A percentile compares a stretch with the other conserved stretches of the same genome.
These are phyloP conservation scores for Toxonevra muliebris DNA, from an alignment of 2,888 invertebrate species.

Conservation along the genomic window DNA sequence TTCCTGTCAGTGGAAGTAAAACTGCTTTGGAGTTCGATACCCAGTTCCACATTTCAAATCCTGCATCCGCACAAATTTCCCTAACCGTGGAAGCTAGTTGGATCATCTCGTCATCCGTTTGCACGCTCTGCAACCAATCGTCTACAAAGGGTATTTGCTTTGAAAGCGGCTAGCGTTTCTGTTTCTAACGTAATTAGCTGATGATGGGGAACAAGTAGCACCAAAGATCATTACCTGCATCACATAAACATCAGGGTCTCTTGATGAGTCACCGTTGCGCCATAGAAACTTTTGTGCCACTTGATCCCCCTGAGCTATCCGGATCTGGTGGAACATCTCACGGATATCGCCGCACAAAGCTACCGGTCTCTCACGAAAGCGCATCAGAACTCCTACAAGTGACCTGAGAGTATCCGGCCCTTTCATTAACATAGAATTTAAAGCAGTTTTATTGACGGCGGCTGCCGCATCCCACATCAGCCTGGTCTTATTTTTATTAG, in stretches of 20 bases:
- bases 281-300: conserved; percentile 26
- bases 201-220: conserved; percentile 29
- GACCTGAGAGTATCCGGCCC: conserved; percentile 54
- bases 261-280: conserved; percentile 28
- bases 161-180: conserved; percentile 30
- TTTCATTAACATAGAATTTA: conserved; percentile 50
- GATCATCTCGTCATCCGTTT: conserved; percentile 30
- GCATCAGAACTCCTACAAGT: conserved; percentile 53
- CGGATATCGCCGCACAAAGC: conserved; percentile 55
- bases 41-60: conserved; percentile 34
- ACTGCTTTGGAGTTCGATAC: conserved; percentile 28
- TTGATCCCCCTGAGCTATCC: conserved; percentile 15
- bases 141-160: conserved; percentile 28
- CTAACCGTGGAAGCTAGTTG: conserved; percentile 20
- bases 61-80: conserved; percentile 14
- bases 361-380: conserved; percentile 54
- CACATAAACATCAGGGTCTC: conserved; percentile 30
- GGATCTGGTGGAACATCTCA: conserved; percentile 39
- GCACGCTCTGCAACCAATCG: conserved; percentile 35
- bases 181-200: conserved; percentile 39
- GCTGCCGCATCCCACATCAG: conserved; percentile 56
- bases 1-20: conserved; percentile 10
- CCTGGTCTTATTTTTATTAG: conserved; percentile 48
- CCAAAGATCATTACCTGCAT: conserved; percentile 37
- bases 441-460: conserved; percentile 40